These are phyloP conservation scores for Sylvicapra grimmia DNA, from an alignment of 2,113 vertebrate species.

Conservation along the genomic window DNA sequence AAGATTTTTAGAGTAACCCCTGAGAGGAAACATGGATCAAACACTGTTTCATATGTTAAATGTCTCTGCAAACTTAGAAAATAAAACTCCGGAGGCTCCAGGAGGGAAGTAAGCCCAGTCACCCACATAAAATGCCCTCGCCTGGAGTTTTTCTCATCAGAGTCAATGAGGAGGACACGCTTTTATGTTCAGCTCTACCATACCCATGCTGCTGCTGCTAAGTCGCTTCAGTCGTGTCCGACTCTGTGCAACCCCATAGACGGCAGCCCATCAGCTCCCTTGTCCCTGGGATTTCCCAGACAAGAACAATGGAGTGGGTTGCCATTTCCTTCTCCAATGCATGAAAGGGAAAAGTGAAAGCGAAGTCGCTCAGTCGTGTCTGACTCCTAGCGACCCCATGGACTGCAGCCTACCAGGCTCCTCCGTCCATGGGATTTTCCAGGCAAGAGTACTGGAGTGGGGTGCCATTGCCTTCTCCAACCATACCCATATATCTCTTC, in stretches of 20 bases:
- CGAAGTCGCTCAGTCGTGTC: too few relatives aligned
- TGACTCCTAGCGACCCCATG: too few relatives aligned
- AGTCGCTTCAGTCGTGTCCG: rapidly evolving
- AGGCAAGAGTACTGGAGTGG: too few relatives aligned
- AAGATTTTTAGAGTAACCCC: not conserved
- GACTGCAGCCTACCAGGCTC: too few relatives aligned
- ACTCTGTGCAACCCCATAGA: too few relatives aligned
- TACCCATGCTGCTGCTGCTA: not conserved
- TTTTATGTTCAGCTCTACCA: not conserved
- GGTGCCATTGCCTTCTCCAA: too few relatives aligned
- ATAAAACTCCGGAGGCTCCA: not conserved
- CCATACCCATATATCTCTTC: not conserved
- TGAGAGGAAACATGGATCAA: not conserved
- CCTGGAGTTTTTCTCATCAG: not conserved
- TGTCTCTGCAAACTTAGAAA: not conserved
- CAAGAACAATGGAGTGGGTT: too few relatives aligned
- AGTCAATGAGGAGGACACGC: not conserved
- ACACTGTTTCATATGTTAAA: not conserved
- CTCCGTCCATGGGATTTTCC: too few relatives aligned
- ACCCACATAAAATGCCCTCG: not conserved
- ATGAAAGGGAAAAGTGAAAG: too few relatives aligned
- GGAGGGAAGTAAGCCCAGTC: not conserved
- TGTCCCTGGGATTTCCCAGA: too few relatives aligned
- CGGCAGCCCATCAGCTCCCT: too few relatives aligned
- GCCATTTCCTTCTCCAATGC: too few relatives aligned